Evolutionary conservation across 2,113 vertebrate genomes (phyloP), one percentile per base, ranked within the genome.

Genomic region (Glareola pratincola): DNA sequence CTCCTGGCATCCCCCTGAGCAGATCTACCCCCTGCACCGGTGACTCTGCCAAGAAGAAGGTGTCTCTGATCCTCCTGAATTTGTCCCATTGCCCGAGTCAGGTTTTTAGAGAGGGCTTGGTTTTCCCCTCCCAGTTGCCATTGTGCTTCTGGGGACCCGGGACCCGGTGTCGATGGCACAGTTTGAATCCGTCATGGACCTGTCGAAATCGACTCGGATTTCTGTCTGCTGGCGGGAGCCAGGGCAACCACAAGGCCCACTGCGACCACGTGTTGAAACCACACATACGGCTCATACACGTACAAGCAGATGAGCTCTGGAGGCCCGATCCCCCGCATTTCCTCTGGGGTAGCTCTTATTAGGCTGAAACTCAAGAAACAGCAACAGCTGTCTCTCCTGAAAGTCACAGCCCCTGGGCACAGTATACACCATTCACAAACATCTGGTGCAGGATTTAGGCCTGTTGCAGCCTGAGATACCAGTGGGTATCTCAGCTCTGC

Each of bases 1-100:
- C 9, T 43, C 30, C 47, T 54, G 54, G 6, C n/a, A 26, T 48
- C 26, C 15, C 8, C 10, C 27, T 0, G 0, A 17, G 9, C 36
- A 63, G 39, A 80, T 7, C 32, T 69, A 68, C 26, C 5, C 8
- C 4, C 36, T 82, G 10, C 32, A 56, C 15, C 48, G 34, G 19
- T 24, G 22, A 56, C 13, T 62, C 14, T 63, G 32, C 18, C 14
- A 34, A 64, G 59, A 53, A 63, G 9, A 30, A 41, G 5, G 7
- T 37, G 50, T 71, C 56, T 39, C 56, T 63, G 24, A 50, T 30
- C 27, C 48, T 82, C 27, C 36, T 57, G 56, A 71, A 64, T 76
- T 57, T 51, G 11, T 30, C 41, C 36, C 48, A 37, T 43, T 57
- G 32, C 41, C 48, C 17, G 22, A 63, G 41, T 69, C 26, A 43